Percentiles rank a stretch among this genome's conserved stretches.
Evolutionary conservation across 1,140 invertebrate genomes (phyloP).

Genomic region (Melitaea cinxia): DNA sequence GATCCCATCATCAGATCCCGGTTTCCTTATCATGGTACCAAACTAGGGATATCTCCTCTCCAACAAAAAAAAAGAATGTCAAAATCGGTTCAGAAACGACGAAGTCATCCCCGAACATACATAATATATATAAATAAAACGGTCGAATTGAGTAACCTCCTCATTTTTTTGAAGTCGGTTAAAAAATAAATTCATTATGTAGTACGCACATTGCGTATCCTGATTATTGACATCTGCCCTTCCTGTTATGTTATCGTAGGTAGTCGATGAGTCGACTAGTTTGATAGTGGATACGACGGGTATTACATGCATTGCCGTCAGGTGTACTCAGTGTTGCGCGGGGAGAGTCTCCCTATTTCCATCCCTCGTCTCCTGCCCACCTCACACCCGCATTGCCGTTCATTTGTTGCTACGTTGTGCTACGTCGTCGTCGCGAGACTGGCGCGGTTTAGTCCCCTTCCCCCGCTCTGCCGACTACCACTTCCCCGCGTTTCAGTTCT

Average conservation of each 20-base stretch:
- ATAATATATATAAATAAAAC: too few relatives aligned
- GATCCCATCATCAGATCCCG: too few relatives aligned
- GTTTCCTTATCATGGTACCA: too few relatives aligned
- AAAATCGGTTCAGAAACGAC: too few relatives aligned
- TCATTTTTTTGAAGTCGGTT: too few relatives aligned
- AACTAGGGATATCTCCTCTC: too few relatives aligned
- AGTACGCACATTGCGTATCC: slow-evolving; percentile 33
- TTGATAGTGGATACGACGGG: slow-evolving; percentile 47
- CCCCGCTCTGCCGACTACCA: slow-evolving; percentile 56
- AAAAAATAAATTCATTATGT: neutral
- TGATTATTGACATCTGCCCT: slow-evolving; percentile 69
- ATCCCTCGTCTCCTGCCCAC: slow-evolving; percentile 42
- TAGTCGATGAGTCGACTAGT: slow-evolving; percentile 10
- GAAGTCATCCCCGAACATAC: too few relatives aligned
- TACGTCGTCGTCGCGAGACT: slow-evolving; percentile 66
- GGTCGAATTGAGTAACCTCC: too few relatives aligned
- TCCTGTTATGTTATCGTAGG: slow-evolving; percentile 51
- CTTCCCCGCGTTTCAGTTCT: slow-evolving; percentile 77
- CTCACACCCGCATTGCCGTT: slow-evolving; percentile 69
- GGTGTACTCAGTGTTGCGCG: slow-evolving; percentile 54
- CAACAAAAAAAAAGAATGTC: too few relatives aligned
- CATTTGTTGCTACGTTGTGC: slow-evolving; percentile 79
- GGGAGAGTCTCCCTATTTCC: slow-evolving; percentile 46
- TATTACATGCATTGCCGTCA: slow-evolving; percentile 64
- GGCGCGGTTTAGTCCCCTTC: slow-evolving; percentile 50